Base-by-base conservation (phyloP, 2,888 invertebrate genomes). In the Chromoteleia sp. region DNA sequence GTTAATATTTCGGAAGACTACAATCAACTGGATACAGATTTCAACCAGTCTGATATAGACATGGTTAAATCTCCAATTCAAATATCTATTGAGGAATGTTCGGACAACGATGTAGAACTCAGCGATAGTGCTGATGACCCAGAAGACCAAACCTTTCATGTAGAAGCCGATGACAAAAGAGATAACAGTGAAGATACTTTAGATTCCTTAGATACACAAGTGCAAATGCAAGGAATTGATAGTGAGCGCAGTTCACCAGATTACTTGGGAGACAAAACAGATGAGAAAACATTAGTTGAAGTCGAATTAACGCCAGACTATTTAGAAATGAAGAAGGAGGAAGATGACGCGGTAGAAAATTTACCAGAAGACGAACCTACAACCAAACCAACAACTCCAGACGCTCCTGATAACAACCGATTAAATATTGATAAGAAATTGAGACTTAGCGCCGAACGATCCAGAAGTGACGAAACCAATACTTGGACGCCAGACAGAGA, bases 381-480 rank as follows among this genome's bases (percentile, higher is more conserved):
- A 2, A 84, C 84, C 30, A 84, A 88, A 56, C 39, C 78, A 71
- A 48, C 71, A 68, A 63, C 65, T 15, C 65, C 78, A 54, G 87
- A 85, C 14, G 75, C 59, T 2, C 58, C 59, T 0, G 87, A 85
- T 41, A 71, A 75, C 2, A 88, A 88, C 77, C 86, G 83, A 29
- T 75, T 90, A 4, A 86, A 87, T 19, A 83, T 88, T 2, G 91
- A 92, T 30, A 91, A 86, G 70, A 92, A 92, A 82, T 91, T 95
- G 2, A 95, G 95, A 87, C 91, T 95, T 19, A 95, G 95, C 84
- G 94, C 95, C 0, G 96, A 96, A 88, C 94, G 96, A 77, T 96
- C 96, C 0, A 93, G 95, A 84, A 96, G 96, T 86, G 96, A 96
- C 1, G 96, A 96, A 87, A 95, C 95, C 0, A 95, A 94, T 30